Base-by-base conservation (phyloP, 1,140 invertebrate genomes). In the Sycobia sp. region DNA sequence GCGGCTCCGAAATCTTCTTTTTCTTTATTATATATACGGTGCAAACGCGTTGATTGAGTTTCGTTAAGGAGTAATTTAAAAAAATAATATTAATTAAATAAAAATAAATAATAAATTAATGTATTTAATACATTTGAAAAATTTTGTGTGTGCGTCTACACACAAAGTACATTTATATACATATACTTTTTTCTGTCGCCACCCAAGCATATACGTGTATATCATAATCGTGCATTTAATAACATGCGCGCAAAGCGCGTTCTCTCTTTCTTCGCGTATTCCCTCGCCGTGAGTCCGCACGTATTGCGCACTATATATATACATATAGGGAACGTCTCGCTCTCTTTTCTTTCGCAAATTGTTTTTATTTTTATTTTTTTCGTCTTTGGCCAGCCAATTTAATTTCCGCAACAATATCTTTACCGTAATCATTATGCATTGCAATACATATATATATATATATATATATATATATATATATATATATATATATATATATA, bases 111-210 rank as follows among this genome's bases (percentile, higher is more conserved):
- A n/a, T n/a, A n/a, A n/a, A n/a, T n/a, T n/a, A 69, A 44, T 53
- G 72, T 73, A 66, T 68, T 58, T 73, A 69, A 73, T 61, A 54
- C 50, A 61, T 61, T 61, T 61, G 44, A 16, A 56, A 62, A 47
- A 56, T 56, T 51, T 56, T 41, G 39, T 62, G 49, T 55, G 44
- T 32, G n/a, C 11, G 20, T 39, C 41, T 47, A n/a, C 20, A 2
- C 9, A 34, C 41, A 20, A 20, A 18, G 11, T 29, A 60, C 16
- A 32, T 60, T 7, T 61, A 38, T 46, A 29, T 39, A 27, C 9
- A 54, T 54, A 39, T 36, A 38, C 20, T 2, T 41, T n/a, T n/a
- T n/a, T n/a, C n/a, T n/a, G n/a, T n/a, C n/a, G n/a, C n/a, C n/a
- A n/a, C n/a, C n/a, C n/a, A n/a, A n/a, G n/a, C n/a, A n/a, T n/a